A percentile compares a stretch with the other conserved stretches of the same genome.
Conservation (phyloP, 2,113 vertebrate species). For the Psammodynastes pulverulentus region DNA sequence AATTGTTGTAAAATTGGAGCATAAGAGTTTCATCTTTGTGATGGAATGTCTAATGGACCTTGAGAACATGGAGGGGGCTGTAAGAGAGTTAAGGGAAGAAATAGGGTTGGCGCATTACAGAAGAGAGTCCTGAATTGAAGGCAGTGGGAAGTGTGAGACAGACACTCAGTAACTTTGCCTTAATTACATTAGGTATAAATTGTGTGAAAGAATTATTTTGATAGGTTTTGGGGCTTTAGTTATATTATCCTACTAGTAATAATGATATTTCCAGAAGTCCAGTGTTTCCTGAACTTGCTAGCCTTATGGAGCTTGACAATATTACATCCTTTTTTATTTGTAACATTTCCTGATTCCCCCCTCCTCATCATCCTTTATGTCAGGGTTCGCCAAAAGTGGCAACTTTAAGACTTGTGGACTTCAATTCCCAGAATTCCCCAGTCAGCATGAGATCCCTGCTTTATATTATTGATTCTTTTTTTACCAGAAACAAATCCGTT, state of each 20-base stretch:
- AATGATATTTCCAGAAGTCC: neutral
- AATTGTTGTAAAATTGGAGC: neutral
- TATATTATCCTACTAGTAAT: neutral
- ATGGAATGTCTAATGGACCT: neutral
- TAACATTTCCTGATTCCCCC: neutral
- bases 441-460: neutral
- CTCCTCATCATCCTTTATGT: neutral
- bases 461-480: neutral
- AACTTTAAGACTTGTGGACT: neutral
- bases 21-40: neutral
- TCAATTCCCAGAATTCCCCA: neutral
- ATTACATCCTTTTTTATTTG: neutral
- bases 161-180: neutral
- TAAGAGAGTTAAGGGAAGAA: neutral
- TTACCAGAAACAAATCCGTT: neutral
- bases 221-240: neutral
- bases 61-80: neutral
- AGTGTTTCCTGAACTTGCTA: neutral
- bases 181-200: neutral
- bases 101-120: neutral
- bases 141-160: neutral
- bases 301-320: neutral
- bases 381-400: neutral
- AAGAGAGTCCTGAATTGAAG: neutral
- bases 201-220: neutral